phyloP scores from a whole-genome alignment of 1,140 invertebrate genomes.

The Drosophila mojavensis region DNA sequence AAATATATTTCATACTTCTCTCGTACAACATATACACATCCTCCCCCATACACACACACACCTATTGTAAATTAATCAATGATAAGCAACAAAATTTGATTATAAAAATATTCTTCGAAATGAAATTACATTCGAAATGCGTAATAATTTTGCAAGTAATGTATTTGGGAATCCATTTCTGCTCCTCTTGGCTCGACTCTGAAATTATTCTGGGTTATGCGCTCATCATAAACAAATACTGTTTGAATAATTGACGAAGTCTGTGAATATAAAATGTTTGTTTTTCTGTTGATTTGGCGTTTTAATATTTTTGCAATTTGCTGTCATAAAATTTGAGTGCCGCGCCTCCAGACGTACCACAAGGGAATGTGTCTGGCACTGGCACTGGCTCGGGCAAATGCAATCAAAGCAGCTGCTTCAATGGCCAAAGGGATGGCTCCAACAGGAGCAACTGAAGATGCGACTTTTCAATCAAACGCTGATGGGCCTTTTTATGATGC shows the following conservation, averaged over 20 bases:
- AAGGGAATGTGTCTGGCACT: slow-evolving; percentile 1
- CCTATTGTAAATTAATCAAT: too few relatives aligned
- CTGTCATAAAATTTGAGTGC: slow-evolving; percentile 66
- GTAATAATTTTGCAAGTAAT: slow-evolving; percentile 4
- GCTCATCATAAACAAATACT: slow-evolving; percentile 60
- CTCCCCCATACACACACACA: too few relatives aligned
- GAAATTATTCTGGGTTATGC: slow-evolving; percentile 20
- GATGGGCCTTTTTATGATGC: slow-evolving; percentile 76
- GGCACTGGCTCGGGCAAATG: slow-evolving; percentile 37
- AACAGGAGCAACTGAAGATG: slow-evolving; percentile 34
- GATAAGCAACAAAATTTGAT: not conserved
- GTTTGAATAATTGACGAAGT: slow-evolving; percentile 67
- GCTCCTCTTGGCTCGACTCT: not conserved
- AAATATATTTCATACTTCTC: too few relatives aligned
- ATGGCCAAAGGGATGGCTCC: slow-evolving; percentile 25
- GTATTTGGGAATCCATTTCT: not conserved
- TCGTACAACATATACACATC: too few relatives aligned
- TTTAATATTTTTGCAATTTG: slow-evolving; percentile 70
- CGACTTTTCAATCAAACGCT: slow-evolving; percentile 76
- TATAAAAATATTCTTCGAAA: not conserved
- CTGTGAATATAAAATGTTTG: slow-evolving; percentile 36
- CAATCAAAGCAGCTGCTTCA: slow-evolving; percentile 65
- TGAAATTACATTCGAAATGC: not conserved
- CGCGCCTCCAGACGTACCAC: slow-evolving; percentile 18
- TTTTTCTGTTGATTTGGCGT: slow-evolving; percentile 53